Conservation (phyloP, 2,888 invertebrate species). For the Xanthia icteritia region DNA sequence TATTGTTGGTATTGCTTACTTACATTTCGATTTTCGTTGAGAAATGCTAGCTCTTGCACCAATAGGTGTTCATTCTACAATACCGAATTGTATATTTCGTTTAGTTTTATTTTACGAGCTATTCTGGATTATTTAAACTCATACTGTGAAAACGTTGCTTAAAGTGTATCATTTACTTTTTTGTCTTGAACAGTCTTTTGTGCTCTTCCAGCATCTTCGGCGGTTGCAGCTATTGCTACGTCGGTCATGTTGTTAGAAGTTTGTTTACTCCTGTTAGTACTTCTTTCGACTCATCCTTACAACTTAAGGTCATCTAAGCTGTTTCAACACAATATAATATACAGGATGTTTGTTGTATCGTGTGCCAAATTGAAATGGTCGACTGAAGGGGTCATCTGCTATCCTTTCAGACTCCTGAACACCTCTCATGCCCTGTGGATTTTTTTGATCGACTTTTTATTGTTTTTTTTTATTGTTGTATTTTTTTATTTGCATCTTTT, state of each 20-base stretch:
- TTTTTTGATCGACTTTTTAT: too few relatives aligned
- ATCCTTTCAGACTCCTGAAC: too few relatives aligned
- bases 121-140: conserved; percentile 10
- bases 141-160: background rate
- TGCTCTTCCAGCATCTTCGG: background rate
- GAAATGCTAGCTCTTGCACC: conserved; percentile 23
- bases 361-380: too few relatives aligned
- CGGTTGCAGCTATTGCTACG: background rate
- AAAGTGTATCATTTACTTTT: background rate
- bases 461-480: too few relatives aligned
- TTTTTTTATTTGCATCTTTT: too few relatives aligned
- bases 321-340: background rate
- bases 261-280: background rate
- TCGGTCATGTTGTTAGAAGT: background rate
- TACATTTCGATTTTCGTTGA: conserved; percentile 24
- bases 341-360: too few relatives aligned
- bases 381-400: too few relatives aligned
- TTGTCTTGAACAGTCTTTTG: background rate
- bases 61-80: conserved; percentile 25
- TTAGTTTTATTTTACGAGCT: background rate
- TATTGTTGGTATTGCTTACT: conserved; percentile 37
- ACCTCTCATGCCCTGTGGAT: too few relatives aligned
- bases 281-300: background rate
- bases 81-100: conserved; percentile 1
- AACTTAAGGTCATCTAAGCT: background rate